Evolutionary conservation across 2,797 vertebrate genomes (phyloP), one percentile per base, ranked within the genome.

Genomic region (Thripadectes ignobilis): DNA sequence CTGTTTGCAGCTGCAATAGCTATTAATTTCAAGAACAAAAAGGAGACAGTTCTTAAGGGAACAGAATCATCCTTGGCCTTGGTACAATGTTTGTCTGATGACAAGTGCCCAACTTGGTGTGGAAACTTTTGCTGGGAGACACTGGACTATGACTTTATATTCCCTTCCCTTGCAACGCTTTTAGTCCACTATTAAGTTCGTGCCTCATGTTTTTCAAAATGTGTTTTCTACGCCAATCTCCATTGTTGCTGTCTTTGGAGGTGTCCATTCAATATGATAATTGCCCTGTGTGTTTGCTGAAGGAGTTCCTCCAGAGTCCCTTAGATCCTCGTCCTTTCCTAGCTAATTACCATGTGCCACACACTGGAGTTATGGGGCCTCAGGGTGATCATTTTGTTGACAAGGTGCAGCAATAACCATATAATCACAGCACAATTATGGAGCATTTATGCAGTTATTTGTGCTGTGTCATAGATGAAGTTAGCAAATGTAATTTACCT

Each of bases 311-410:
- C 75, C 39, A 36, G 68, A 88, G 63, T 29, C 69, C 39, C 80
- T 93, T 76, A 78, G 71, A 85, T 96, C 30, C 48, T 36, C 32
- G 59, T 38, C 22, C 79, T 92, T 91, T 88, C 93, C 90, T 78
- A 80, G 76, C 62, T 97, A 96, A 96, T 96, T 95, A 92, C 81
- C 79, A 58, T 54, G 86, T 94, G 90, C 88, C 81, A 66, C 36
- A 88, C 81, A 74, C 65, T 54, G 85, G 89, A 93, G 88, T 92
- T 95, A 92, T 74, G 38, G 92, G 95, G 48, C 87, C 54, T 88
- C 76, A 67, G 89, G 92, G 92, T 96, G 94, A 95, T 92, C 27
- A 92, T 95, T 96, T 95, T 97, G 95, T 97, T 97, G 97, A 97
- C 95, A 95, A 95, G 96, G 57, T 87, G 93, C 79, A 85, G 91